A percentile compares a stretch with the other conserved stretches of the same genome.
phyloP scores from a whole-genome alignment of 2,797 vertebrate genomes.

The Coreius guichenoti region DNA sequence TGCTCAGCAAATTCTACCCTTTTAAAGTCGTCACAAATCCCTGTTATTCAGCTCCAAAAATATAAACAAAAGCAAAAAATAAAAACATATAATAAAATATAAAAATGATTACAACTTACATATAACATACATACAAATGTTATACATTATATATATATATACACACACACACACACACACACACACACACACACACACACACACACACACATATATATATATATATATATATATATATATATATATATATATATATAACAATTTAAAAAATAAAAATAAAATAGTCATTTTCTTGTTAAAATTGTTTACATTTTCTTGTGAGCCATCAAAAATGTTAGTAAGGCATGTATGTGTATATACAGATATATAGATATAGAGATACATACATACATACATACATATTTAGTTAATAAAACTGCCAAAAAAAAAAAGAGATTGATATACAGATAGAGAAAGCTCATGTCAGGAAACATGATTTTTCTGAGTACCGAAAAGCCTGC shows the following conservation, averaged over 20 bases:
- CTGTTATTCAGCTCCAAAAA: not conserved
- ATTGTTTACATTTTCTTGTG: no score
- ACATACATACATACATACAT: not conserved
- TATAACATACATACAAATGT: no score
- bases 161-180: no score
- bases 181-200: no score
- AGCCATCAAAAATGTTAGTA: no score
- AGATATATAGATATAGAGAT: no score
- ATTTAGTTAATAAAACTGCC: not conserved
- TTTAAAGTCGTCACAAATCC: not conserved
- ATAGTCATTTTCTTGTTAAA: no score
- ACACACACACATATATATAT: no score
- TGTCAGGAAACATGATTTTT: conserved; percentile 36
- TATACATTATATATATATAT: not conserved
- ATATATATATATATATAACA: no score
- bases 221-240: no score
- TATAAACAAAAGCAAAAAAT: not conserved
- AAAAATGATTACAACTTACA: not conserved
- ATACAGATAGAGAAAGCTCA: not conserved
- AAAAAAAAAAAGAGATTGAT: not conserved
- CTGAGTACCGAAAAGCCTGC: conserved; percentile 12
- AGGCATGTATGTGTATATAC: no score
- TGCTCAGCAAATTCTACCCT: conserved; percentile 21
- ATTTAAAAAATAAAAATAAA: no score
- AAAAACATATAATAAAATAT: not conserved